Conservation (phyloP, 2,888 invertebrate species). For the Candidula unifasciata region DNA sequence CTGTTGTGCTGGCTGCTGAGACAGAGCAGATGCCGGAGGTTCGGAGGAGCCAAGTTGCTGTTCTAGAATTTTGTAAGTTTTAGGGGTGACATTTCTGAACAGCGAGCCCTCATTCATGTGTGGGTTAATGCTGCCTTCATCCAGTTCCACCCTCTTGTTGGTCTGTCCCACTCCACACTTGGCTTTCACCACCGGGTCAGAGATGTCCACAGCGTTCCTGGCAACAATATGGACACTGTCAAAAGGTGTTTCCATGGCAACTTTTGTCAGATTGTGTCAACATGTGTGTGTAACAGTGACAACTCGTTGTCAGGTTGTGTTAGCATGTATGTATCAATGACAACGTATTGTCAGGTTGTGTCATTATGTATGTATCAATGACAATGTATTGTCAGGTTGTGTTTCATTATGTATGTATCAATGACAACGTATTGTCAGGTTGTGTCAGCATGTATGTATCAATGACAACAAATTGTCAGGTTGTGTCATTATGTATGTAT, state of each 20-base stretch:
- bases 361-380: too few species aligned
- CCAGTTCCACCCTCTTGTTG: slow-evolving; percentile 58
- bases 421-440: too few species aligned
- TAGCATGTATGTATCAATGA: too few species aligned
- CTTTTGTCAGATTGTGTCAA: too few species aligned
- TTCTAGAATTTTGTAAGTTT: slow-evolving; percentile 75
- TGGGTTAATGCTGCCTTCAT: slow-evolving; percentile 63
- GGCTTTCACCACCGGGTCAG: slow-evolving; percentile 51
- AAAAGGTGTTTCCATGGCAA: not conserved
- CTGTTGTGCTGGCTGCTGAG: slow-evolving; percentile 35
- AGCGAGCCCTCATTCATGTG: slow-evolving; percentile 68
- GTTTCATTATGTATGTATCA: too few species aligned
- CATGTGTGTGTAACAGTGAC: too few species aligned
- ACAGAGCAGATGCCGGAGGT: slow-evolving; percentile 38
- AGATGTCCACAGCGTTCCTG: slow-evolving; percentile 58
- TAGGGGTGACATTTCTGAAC: slow-evolving; percentile 74
- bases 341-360: too few species aligned
- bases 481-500: not conserved
- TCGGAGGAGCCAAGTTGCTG: slow-evolving; percentile 62
- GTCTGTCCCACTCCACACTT: slow-evolving; percentile 42
- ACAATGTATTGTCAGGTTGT: too few species aligned
- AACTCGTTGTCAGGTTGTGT: too few species aligned
- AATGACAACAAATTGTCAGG: too few species aligned
- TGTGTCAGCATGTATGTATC: too few species aligned
- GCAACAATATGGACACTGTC: not conserved